Conservation (phyloP, 2,888 invertebrate genomes). For the Cephus sareptanus region DNA sequence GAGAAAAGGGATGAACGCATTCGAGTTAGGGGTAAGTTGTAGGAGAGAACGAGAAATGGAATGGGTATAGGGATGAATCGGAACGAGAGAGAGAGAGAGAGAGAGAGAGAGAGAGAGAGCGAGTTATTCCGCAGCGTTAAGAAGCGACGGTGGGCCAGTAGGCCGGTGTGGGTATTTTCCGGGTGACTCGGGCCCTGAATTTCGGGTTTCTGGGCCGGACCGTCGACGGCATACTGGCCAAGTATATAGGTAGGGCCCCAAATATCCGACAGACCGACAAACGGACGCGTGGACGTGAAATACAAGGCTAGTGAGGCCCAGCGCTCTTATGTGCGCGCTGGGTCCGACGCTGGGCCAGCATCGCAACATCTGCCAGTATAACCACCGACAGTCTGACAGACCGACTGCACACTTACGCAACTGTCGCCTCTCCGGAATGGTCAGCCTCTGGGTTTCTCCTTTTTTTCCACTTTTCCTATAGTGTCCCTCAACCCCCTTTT, state of each 20-base stretch:
- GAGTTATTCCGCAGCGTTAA: not conserved
- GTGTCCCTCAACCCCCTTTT: not conserved
- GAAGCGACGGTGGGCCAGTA: not conserved
- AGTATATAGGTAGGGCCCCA: not conserved
- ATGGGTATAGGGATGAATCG: too few relatives aligned
- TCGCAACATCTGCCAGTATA: conserved; percentile 53
- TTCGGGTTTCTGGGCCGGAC: conserved; percentile 6
- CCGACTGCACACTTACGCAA: conserved; percentile 54
- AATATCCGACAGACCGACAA: conserved; percentile 17
- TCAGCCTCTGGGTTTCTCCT: not conserved
- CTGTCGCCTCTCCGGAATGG: conserved; percentile 40
- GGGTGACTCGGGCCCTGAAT: not conserved
- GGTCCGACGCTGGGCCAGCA: conserved; percentile 37
- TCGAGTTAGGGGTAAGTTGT: not conserved
- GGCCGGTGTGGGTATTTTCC: conserved; percentile 4
- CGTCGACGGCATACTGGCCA: conserved; percentile 2
- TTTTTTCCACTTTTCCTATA: conserved; percentile 1
- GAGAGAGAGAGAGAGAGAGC: not conserved
- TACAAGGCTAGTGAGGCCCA: conserved; percentile 22
- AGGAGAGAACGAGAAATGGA: not conserved
- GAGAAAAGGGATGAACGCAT: not conserved
- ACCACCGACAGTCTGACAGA: conserved; percentile 46
- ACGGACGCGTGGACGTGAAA: conserved; percentile 38
- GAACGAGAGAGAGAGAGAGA: not conserved
- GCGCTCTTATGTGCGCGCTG: conserved; percentile 7